Evolutionary conservation across 1,140 invertebrate genomes (phyloP).

Genomic region (Pachypsylla venusta): DNA sequence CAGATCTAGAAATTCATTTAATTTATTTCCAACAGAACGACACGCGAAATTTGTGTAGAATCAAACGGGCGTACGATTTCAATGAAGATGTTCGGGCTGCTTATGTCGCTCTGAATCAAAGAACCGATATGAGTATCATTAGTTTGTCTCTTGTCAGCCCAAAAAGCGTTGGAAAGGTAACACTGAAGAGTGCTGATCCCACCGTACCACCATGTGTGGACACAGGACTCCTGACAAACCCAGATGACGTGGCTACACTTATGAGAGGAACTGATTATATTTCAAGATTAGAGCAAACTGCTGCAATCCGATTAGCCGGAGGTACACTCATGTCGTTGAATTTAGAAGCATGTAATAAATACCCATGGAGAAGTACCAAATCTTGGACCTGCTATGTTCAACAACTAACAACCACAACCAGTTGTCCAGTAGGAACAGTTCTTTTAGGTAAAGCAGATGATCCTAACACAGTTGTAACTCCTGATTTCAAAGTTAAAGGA

Average conservation of each 20-base stretch:
- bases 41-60: background rate
- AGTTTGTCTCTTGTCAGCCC: conserved; percentile 32
- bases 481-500: conserved; percentile 51
- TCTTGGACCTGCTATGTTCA: background rate
- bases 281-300: conserved; percentile 24
- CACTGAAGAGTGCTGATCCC: conserved; percentile 41
- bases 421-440: background rate
- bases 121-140: background rate
- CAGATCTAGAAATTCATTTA: conserved; percentile 7
- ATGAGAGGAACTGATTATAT: conserved; percentile 26
- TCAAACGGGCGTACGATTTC: conserved; percentile 1
- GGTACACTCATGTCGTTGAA: conserved; percentile 1
- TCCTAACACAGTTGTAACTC: conserved; percentile 56
- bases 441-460: background rate
- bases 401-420: background rate
- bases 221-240: conserved; percentile 42
- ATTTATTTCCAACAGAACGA: conserved; percentile 9
- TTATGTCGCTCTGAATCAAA: background rate
- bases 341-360: background rate
- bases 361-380: conserved; percentile 1
- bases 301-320: conserved; percentile 22
- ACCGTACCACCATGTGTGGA: conserved; percentile 44
- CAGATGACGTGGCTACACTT: conserved; percentile 29
- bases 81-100: background rate
- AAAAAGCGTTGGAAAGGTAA: conserved; percentile 41